Evolutionary conservation across 92 coral and sea anemone species (phyloP).

Genomic region (Palythoa grandis): DNA sequence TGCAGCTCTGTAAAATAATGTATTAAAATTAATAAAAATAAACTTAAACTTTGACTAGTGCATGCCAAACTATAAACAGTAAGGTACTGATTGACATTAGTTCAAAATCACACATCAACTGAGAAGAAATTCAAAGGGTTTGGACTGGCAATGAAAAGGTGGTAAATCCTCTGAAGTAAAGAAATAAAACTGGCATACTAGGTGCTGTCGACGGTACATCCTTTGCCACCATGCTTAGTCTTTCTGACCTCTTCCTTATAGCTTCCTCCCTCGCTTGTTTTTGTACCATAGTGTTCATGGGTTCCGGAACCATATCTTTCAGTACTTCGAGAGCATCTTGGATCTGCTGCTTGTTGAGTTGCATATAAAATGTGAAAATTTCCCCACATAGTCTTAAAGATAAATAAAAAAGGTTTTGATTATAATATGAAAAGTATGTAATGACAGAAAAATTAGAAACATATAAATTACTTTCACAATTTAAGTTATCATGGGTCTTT

Average conservation of each 20-base stretch:
- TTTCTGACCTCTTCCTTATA: slow-evolving; percentile 22
- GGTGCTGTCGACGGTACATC: slow-evolving; percentile 32
- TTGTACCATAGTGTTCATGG: slow-evolving; percentile 65
- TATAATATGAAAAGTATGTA: background rate
- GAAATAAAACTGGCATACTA: background rate
- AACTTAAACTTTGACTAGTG: no score
- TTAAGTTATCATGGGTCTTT: background rate
- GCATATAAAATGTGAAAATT: slow-evolving; percentile 32
- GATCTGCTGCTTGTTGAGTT: slow-evolving; percentile 17
- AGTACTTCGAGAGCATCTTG: slow-evolving; percentile 45
- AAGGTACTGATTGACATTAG: slow-evolving; percentile 7
- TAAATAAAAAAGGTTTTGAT: background rate
- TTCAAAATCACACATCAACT: background rate
- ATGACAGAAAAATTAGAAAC: background rate
- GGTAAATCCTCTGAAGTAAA: background rate
- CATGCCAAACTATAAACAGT: background rate
- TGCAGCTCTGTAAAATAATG: no score
- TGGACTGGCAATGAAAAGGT: slow-evolving; percentile 7
- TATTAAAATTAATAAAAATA: no score
- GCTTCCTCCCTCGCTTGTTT: slow-evolving; percentile 58
- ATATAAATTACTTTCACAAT: background rate
- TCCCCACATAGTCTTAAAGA: slow-evolving; percentile 61
- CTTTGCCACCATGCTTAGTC: slow-evolving; percentile 26
- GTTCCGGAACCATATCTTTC: slow-evolving; percentile 51
- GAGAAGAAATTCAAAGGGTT: background rate